phyloP scores from a whole-genome alignment of 2,113 vertebrate species.

The Pica pica region DNA sequence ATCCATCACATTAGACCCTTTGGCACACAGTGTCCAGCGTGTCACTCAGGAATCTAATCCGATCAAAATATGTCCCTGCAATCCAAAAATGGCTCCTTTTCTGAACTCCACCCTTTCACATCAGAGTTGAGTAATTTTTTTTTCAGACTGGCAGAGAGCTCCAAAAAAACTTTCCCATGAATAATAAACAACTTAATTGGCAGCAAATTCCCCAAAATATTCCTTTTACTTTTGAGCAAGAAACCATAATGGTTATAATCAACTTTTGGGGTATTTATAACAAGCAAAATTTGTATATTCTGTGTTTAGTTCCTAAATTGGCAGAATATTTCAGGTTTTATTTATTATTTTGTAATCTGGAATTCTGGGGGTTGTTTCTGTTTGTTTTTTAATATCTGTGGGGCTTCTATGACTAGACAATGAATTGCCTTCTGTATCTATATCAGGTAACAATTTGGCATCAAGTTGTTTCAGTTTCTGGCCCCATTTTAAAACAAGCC shows the following conservation, averaged over 20 bases:
- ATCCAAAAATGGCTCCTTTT: background rate
- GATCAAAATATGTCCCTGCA: background rate
- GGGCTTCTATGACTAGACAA: background rate
- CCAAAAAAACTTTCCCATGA: conserved; percentile 12
- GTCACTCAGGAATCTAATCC: background rate
- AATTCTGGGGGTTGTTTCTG: background rate
- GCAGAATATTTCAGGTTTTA: background rate
- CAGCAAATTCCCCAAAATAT: background rate
- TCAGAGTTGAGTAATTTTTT: background rate
- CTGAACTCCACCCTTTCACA: background rate
- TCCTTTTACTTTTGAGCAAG: background rate
- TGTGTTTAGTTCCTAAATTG: background rate
- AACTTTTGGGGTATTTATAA: background rate
- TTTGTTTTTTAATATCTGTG: background rate
- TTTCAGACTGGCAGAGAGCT: background rate
- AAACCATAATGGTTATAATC: background rate
- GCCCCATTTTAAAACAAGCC: background rate
- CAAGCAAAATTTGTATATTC: background rate
- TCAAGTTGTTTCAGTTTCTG: background rate
- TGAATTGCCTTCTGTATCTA: background rate
- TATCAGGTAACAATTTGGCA: background rate
- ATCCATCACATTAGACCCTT: background rate
- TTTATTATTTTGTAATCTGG: background rate
- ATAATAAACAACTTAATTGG: conserved; percentile 12
- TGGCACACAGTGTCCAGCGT: background rate